Base-by-base conservation (phyloP, 2,113 vertebrate genomes). In the Corvus moneduloides region DNA sequence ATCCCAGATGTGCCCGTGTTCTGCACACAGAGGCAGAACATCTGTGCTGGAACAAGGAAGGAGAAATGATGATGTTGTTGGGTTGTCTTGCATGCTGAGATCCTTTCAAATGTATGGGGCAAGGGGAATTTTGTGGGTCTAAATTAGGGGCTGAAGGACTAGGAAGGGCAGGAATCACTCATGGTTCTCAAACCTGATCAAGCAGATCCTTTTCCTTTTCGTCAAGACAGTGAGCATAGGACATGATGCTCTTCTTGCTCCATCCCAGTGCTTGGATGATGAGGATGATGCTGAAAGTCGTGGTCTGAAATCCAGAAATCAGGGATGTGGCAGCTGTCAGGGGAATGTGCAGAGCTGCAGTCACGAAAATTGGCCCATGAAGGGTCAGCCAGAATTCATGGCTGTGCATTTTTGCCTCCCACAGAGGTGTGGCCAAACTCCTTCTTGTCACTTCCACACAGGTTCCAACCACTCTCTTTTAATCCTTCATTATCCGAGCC, bases 331-430 rank as follows among this genome's bases (percentile, higher is more conserved):
- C 56, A 52, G 37, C 16, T 66, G 21, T 7, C 69, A 28, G 27
- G 41, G 33, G 37, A 7, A 14, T 0, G 2, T 30, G 27, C n/a
- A 67, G 71, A 67, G 41, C 51, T 87, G 10, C 66, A 69, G 3
- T 4, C 6, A 1, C 3, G 48, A 37, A 41, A 73, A 61, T 20
- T 1, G 5, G 26, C 43, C 26, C 2, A 4, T 26, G 51, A 82
- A 51, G 23, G 26, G 23, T 79, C 49, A 41, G 19, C 1, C 48
- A 74, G 5, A 14, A 49, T 37, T 49, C 41, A 13, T 0, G 3
- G 58, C 24, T 44, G 3, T 23, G 33, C 8, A 3, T 23, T 80
- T 17, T 6, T 39, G 13, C 24, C 22, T 62, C 17, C 37, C 24
- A 59, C 7, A 64, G 12, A 18, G 1, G 11, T 23, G 18, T 9